Conservation (phyloP, 2,797 vertebrate species). For the Brotogeris chrysoptera region DNA sequence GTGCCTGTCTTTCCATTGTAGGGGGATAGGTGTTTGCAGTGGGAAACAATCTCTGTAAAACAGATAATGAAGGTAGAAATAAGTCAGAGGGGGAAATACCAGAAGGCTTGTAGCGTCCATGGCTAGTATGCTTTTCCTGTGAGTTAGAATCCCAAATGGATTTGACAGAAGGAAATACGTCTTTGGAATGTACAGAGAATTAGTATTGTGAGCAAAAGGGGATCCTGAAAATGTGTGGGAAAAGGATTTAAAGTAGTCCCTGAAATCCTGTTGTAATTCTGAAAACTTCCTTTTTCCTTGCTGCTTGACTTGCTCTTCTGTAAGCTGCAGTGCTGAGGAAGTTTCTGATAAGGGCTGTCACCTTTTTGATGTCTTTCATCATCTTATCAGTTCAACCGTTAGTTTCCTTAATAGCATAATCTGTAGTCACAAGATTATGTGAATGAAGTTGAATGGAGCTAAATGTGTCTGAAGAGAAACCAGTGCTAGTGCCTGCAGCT, state of each 20-base stretch:
- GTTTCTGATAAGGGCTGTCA: not conserved
- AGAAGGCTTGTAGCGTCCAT: not conserved
- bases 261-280: not conserved
- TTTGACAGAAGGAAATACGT: not conserved
- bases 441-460: not conserved
- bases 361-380: not conserved
- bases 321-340: not conserved
- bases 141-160: not conserved
- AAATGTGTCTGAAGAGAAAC: not conserved
- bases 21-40: not conserved
- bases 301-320: not conserved
- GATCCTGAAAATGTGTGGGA: not conserved
- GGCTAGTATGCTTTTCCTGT: not conserved
- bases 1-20: not conserved
- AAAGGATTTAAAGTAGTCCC: not conserved
- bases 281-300: not conserved
- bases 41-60: not conserved
- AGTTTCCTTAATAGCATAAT: not conserved
- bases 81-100: not conserved
- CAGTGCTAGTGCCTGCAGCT: fast-evolving
- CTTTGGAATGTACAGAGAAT: not conserved
- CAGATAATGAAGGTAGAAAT: not conserved
- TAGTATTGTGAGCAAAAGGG: not conserved
- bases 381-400: not conserved
- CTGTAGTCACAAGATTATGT: fast-evolving